These are phyloP conservation scores for Aphyosemion australe DNA, from an alignment of 2,113 vertebrate genomes.

Conservation along the genomic window DNA sequence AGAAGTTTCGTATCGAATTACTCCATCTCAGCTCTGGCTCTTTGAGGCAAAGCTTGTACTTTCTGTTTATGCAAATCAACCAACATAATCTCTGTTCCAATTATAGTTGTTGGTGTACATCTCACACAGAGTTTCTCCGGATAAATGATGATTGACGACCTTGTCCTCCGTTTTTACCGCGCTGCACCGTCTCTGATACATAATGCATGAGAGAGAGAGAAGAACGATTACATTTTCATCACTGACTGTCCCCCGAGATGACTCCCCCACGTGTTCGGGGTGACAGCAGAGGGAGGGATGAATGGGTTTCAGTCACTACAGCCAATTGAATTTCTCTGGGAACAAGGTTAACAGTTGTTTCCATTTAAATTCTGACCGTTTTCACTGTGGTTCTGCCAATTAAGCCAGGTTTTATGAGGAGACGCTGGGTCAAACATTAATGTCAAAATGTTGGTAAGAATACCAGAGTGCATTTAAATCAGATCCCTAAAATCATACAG, in stretches of 20 bases:
- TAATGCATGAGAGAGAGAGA: constrained; percentile 39
- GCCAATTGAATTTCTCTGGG: background rate
- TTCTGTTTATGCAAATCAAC: constrained; percentile 4
- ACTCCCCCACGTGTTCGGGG: constrained; percentile 17
- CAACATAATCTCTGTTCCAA: background rate
- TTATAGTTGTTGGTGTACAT: constrained; percentile 9
- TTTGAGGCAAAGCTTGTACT: background rate
- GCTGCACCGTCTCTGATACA: constrained; percentile 31
- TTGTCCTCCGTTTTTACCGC: constrained; percentile 8
- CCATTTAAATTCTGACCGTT: constrained; percentile 4
- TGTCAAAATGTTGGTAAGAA: background rate
- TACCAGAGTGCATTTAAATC: background rate
- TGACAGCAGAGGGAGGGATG: constrained; percentile 27
- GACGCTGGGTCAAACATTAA: background rate
- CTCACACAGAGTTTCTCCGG: background rate
- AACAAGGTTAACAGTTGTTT: constrained; percentile 9
- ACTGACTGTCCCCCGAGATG: constrained; percentile 22
- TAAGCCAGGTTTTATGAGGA: constrained; percentile 5
- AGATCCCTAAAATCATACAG: too few species aligned
- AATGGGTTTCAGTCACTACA: background rate
- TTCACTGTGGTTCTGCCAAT: constrained; percentile 9
- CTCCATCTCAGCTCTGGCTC: too few species aligned
- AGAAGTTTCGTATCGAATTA: too few species aligned
- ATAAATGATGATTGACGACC: constrained; percentile 19
- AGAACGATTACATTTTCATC: constrained; percentile 29